Conservation (phyloP, 1,140 invertebrate species). For the Achatina immaculata region DNA sequence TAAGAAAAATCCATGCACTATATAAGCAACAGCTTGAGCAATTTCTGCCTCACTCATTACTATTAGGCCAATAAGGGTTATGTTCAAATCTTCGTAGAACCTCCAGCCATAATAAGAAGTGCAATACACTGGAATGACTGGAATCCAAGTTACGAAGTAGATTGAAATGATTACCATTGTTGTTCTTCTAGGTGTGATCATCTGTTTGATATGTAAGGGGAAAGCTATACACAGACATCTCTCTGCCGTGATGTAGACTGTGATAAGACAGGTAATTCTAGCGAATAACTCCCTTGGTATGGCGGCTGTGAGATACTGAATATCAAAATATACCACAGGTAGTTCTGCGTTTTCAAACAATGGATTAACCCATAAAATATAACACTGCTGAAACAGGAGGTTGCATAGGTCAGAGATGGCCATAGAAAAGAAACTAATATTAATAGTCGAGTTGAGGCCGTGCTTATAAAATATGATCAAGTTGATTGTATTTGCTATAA, state of each 20-base stretch:
- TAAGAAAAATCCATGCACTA: neutral
- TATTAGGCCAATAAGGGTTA: neutral
- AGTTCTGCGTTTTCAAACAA: no score
- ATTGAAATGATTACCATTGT: neutral
- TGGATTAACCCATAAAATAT: no score
- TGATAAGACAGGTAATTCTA: no score
- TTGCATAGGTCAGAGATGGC: no score
- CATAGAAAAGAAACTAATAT: no score
- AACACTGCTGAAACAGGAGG: no score
- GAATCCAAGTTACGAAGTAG: neutral
- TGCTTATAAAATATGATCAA: neutral
- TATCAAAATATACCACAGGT: no score
- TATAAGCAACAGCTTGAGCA: neutral
- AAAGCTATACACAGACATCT: constrained; percentile 4
- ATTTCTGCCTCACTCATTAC: no score
- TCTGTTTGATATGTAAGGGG: neutral
- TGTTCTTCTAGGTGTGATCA: neutral
- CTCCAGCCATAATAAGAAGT: neutral
- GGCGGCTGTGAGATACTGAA: no score
- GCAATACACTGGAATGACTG: neutral
- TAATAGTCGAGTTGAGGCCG: neutral
- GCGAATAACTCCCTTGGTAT: no score
- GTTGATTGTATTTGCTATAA: no score
- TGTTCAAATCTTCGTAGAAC: neutral
- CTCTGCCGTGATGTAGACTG: neutral